Base-by-base conservation (phyloP, 53 echinoderm and acorn worm species). In the Henricia sp. region DNA sequence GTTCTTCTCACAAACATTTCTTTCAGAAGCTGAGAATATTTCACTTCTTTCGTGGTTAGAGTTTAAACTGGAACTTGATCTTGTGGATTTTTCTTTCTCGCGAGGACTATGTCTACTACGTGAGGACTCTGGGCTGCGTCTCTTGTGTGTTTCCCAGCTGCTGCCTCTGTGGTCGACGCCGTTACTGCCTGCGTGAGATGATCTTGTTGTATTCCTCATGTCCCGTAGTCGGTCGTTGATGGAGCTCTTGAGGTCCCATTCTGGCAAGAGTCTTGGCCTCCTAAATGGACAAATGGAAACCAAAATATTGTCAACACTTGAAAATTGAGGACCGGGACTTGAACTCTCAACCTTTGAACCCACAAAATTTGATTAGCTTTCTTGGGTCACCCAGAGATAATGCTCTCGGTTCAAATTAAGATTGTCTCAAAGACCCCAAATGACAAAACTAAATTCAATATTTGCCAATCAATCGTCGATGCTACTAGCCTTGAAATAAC, bases 151-250 rank as follows among this genome's bases (percentile, higher is more conserved):
- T 5, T 9, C 28, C 13, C 17, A 1, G 21, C 19, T 57, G 67
- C 8, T n/a, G 40, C 16, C 3, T 28, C 27, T 27, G 4, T 73
- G 34, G 34, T 44, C 40, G 6, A 41, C 40, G 6, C 58, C 75
- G 41, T 25, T 75, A n/a, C 25, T 56, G 25, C 41, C 37, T 4
- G 24, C 23, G 4, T 10, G 40, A 27, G 38, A 19, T 2, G 17
- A 16, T 43, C 8, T 59, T 16, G 57, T 4, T 26, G 41, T 41
- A 0, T 77, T 77, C 27, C 59, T 38, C 42, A 77, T 41, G 37
- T 59, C 40, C 1, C 77, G 60, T 8, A 77, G 24, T 42, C 77
- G 57, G 19, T 77, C 58, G 42, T 77, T 77, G 42, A 77, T 43
- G 29, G 77, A 60, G 43, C 27, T 27, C 12, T 59, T 42, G 74